Evolutionary conservation across 2,797 vertebrate species (phyloP).

Genomic region (Martes flavigula): DNA sequence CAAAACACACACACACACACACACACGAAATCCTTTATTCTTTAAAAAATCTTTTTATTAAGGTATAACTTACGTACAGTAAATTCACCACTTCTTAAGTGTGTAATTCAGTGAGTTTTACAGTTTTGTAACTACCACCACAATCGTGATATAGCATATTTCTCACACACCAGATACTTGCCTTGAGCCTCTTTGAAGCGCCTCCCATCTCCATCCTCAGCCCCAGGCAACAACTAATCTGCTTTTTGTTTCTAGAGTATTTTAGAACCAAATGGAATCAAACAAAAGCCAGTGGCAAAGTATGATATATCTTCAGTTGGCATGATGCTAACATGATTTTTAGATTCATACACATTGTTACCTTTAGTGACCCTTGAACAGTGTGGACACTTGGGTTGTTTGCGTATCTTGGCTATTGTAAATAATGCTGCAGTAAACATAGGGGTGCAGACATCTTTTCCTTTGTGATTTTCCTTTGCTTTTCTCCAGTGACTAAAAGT

Average conservation of each 20-base stretch:
- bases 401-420: background rate
- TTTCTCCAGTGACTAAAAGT: background rate
- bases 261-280: background rate
- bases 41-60: background rate
- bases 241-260: background rate
- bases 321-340: background rate
- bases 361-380: background rate
- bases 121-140: background rate
- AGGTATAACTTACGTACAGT: background rate
- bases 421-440: background rate
- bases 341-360: background rate
- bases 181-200: background rate
- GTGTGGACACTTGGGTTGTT: background rate
- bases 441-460: background rate
- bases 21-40: background rate
- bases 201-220: background rate
- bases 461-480: background rate
- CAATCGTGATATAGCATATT: background rate
- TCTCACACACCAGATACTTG: background rate
- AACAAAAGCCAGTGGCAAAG: background rate
- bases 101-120: background rate
- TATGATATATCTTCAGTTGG: background rate
- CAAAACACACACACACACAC: background rate
- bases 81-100: background rate
- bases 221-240: background rate